Base-by-base conservation (phyloP, 2,113 vertebrate genomes). In the Abramis brama region DNA sequence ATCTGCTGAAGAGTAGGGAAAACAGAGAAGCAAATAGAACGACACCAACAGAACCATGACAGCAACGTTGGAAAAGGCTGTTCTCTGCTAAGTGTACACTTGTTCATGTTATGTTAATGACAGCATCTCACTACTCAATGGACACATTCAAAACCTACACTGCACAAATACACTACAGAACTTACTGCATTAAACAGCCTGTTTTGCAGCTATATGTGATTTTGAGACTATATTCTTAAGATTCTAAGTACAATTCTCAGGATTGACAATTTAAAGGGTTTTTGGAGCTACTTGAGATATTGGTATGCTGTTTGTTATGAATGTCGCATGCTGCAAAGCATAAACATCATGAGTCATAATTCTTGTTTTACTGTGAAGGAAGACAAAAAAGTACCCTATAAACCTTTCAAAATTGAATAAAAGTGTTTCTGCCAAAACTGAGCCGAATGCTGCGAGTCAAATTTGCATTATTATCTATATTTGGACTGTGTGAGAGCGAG, bases 21-120 rank as follows among this genome's bases (percentile, higher is more conserved):
- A 77, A 55, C 75, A 55, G 75, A 77, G 19, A 77, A 55, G 75
- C 25, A 77, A 57, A 77, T 55, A 55, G 27, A 77, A 77, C 4
- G 17, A 21, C 3, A 30, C 47, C 47, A 77, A 33, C 75, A 55
- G 25, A 76, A 17, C 45, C 17, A 6, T 27, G 23, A 47, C 45
- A 76, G 25, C 15, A 5, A 50, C 7, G 4, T 4, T 27, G n/a
- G 1, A 47, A 77, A 77, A 77, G 17, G 1, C 71, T 47, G 39
- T 47, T 47, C 23, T 74, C 43, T 77, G 74, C 43, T 50, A 15
- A n/a, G 27, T 25, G 4, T 27, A 4, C 1, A 1, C 43, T 50
- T 75, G 23, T 47, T 75, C 45, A 75, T n/a, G 50, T 75, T 50
- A 27, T 1, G 1, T 47, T 50, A 50, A 75, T 27, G 39, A 13